phyloP scores from a whole-genome alignment of 1,140 invertebrate species.

The Neodiprion virginianus region DNA sequence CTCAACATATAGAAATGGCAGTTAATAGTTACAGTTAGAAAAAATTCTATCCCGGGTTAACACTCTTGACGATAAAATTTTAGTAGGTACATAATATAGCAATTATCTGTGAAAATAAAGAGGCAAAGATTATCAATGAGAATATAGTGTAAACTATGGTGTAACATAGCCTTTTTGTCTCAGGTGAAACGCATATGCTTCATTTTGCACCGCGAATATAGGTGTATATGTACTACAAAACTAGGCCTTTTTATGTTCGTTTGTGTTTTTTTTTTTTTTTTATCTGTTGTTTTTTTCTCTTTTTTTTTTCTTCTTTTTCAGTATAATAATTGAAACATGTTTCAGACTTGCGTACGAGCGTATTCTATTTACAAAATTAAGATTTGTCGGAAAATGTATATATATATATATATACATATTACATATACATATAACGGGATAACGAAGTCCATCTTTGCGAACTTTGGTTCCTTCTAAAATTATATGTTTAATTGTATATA shows the following conservation, averaged over 20 bases:
- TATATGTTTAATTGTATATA: no score
- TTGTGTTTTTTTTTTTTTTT: not conserved
- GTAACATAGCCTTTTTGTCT: not conserved
- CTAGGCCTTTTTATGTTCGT: not conserved
- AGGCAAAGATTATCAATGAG: not conserved
- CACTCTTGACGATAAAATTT: not conserved
- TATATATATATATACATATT: no score
- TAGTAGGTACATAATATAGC: not conserved
- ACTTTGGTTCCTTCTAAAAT: no score
- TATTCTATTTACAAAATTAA: not conserved
- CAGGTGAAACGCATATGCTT: not conserved
- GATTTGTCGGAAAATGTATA: not conserved
- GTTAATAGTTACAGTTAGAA: no score
- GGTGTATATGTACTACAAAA: not conserved
- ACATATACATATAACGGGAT: no score
- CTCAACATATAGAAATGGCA: no score
- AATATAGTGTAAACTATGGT: not conserved
- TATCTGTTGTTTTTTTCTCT: not conserved
- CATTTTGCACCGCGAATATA: not conserved
- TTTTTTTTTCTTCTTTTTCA: slow-evolving; percentile 11
- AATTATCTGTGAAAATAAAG: no score
- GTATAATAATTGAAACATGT: not conserved
- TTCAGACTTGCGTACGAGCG: not conserved
- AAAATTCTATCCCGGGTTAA: no score
- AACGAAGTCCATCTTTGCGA: no score